Percentiles rank a stretch among this genome's conserved stretches.
Conservation (phyloP, 2,888 invertebrate species). For the Tipula confusa region DNA sequence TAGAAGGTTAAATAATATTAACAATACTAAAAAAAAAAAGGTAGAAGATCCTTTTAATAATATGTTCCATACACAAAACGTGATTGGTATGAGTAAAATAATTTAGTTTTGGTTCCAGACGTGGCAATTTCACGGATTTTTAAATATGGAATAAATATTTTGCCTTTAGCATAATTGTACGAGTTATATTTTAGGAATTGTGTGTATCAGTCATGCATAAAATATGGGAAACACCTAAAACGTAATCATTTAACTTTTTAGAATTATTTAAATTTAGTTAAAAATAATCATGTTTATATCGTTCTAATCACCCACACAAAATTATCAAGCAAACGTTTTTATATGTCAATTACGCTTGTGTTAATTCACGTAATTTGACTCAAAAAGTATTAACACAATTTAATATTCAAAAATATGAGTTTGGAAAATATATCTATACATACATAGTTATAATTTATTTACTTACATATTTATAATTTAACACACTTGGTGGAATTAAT, state of each 20-base stretch:
- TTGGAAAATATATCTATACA: not conserved
- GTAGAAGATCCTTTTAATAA: not conserved
- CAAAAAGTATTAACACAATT: not conserved
- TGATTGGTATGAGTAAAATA: not conserved
- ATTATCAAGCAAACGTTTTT: not conserved
- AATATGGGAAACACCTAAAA: not conserved
- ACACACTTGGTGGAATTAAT: not conserved
- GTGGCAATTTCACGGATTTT: not conserved
- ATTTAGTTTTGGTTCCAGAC: not conserved
- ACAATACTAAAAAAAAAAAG: not conserved
- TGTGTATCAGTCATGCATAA: not conserved
- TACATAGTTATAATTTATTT: too few species aligned
- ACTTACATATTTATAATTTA: too few species aligned
- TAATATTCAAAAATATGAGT: not conserved
- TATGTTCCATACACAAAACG: not conserved
- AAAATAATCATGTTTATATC: not conserved
- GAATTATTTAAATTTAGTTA: not conserved
- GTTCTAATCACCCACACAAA: not conserved
- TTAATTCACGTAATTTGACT: not conserved
- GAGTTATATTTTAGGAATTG: not conserved
- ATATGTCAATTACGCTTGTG: not conserved
- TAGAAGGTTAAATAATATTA: not conserved
- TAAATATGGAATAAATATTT: not conserved
- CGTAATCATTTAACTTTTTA: not conserved
- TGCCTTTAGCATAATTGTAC: not conserved